Conservation (phyloP, 2,888 invertebrate species). For the Polietes domitor region DNA sequence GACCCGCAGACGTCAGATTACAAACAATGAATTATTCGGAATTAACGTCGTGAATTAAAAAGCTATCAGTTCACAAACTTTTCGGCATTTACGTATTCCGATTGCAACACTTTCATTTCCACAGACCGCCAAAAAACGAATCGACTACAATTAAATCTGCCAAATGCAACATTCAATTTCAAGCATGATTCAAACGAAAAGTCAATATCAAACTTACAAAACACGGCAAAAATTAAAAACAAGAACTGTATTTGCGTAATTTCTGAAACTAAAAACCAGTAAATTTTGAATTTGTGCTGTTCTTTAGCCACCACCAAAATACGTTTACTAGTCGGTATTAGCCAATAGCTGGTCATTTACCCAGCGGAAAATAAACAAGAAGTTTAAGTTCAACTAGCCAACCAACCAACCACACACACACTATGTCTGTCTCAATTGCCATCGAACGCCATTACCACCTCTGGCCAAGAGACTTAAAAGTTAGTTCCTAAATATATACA, state of each 20-base stretch:
- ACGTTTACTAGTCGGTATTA: background rate
- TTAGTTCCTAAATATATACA: slow-evolving; percentile 36
- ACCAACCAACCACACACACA: background rate
- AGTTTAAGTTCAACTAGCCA: slow-evolving; percentile 64
- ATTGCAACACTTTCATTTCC: slow-evolving; percentile 38
- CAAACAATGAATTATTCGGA: slow-evolving; percentile 10
- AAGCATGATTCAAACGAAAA: slow-evolving; percentile 49
- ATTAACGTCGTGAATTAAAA: too few relatives aligned
- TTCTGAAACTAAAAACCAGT: slow-evolving; percentile 14
- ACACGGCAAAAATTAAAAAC: background rate
- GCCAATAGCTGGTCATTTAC: slow-evolving; percentile 29
- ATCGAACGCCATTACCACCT: background rate
- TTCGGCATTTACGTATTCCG: slow-evolving; percentile 13
- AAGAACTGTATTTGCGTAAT: slow-evolving; percentile 50
- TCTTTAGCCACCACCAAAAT: slow-evolving; percentile 47
- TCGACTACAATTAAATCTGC: too few relatives aligned
- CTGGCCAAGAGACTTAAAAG: background rate
- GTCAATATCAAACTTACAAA: slow-evolving; percentile 59
- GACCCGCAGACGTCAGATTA: too few relatives aligned
- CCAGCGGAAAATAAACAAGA: slow-evolving; percentile 45
- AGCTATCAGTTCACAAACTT: background rate
- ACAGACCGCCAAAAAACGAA: background rate
- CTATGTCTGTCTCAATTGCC: background rate
- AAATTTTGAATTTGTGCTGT: slow-evolving; percentile 12
- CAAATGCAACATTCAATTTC: background rate